These are phyloP conservation scores for Xestobium rufovillosum DNA, from an alignment of 2,888 invertebrate genomes.

Conservation along the genomic window DNA sequence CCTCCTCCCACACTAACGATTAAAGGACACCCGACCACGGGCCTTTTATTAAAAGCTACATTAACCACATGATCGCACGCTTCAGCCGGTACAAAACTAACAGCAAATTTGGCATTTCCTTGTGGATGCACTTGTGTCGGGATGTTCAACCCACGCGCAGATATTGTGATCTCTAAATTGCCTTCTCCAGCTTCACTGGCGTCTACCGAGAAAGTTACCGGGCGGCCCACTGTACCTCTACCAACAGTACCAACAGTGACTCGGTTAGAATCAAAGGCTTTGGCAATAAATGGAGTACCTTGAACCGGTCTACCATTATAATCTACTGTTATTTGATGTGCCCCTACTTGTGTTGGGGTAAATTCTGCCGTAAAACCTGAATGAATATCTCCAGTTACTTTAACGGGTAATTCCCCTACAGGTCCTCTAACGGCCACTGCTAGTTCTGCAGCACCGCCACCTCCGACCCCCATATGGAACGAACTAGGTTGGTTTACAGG, in stretches of 20 bases:
- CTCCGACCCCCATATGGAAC: slow-evolving; percentile 72
- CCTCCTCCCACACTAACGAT: slow-evolving; percentile 70
- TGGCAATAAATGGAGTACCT: slow-evolving; percentile 84
- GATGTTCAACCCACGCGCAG: slow-evolving; percentile 85
- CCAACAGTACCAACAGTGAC: slow-evolving; percentile 73
- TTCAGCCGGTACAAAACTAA: slow-evolving; percentile 93
- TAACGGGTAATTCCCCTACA: slow-evolving; percentile 75
- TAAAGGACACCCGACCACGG: slow-evolving; percentile 85
- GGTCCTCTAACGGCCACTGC: slow-evolving; percentile 88
- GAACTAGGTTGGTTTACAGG: slow-evolving; percentile 75
- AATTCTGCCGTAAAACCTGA: slow-evolving; percentile 87
- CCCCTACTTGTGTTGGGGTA: slow-evolving; percentile 87
- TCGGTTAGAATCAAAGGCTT: slow-evolving; percentile 86
- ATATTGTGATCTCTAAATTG: slow-evolving; percentile 93
- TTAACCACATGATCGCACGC: slow-evolving; percentile 92
- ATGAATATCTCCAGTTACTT: slow-evolving; percentile 81
- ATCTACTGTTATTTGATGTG: slow-evolving; percentile 83
- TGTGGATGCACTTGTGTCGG: slow-evolving; percentile 90
- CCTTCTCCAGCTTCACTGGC: slow-evolving; percentile 97
- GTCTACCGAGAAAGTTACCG: slow-evolving; percentile 92
- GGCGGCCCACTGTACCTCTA: slow-evolving; percentile 76
- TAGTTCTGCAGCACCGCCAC: slow-evolving; percentile 70
- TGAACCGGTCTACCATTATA: slow-evolving; percentile 84
- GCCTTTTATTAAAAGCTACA: slow-evolving; percentile 93
- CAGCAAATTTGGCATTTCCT: slow-evolving; percentile 85